Evolutionary conservation across 2,113 vertebrate species (phyloP), one percentile per base, ranked within the genome.

Genomic region (Sylvietta virens): DNA sequence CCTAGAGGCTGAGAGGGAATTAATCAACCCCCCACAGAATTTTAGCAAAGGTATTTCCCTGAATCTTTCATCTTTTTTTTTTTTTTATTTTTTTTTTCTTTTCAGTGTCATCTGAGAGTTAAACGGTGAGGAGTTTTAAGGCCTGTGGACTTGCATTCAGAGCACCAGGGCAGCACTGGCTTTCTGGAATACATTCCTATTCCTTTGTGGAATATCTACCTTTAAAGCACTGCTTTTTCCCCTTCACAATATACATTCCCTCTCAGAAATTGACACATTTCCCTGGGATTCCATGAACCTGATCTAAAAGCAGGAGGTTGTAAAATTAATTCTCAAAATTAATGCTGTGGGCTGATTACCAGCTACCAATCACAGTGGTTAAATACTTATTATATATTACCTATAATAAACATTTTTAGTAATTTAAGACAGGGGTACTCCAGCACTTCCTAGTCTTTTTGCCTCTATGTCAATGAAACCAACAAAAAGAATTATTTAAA

Each of bases 41-140:
- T 67, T 67, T 47, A 70, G 92, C 84, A 94, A 95, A 90, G 96
- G 94, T 95, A 96, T 98, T 98, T 97, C 94, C 97, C 94, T 67
- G 71, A 84, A 78, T 95, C 81, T 94, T 97, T 92, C 74, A 74
- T 85, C 24, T 74, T 30, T 69, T 91, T 10, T 10, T 30, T 26
- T 86, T 11, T 8, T 6, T 16, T 64, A 79, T 15, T 11, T 31
- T 57, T 80, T 33, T 7, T 13, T 4, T 57, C 17, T 28, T 54
- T 19, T 13, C 62, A 13, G 7, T 9, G 3, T 45, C 39, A 40
- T 74, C 45, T 53, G 33, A 53, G 31, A 51, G 37, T 30, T 30
- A 78, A 64, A 33, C 21, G 76, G 74, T 61, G 54, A 80, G 62
- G 48, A 81, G 69, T 93, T 97, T 88, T n/a, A 92, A 79, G 66